phyloP scores from a whole-genome alignment of 2,113 vertebrate species.

The Dicrurus megarhynchus region DNA sequence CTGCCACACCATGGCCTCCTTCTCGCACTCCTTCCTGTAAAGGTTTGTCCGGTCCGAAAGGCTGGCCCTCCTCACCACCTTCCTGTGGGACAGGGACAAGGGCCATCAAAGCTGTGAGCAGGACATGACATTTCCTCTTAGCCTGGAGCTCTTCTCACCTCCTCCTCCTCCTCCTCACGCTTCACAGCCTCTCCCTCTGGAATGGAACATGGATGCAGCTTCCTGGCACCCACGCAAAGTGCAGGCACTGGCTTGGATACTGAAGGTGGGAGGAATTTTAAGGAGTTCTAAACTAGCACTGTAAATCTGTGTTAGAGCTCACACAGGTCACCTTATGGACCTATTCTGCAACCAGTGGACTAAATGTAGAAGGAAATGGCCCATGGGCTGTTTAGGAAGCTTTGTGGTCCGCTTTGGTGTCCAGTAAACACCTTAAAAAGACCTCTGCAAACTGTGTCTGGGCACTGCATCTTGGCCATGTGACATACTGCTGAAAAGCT shows the following conservation, averaged over 20 bases:
- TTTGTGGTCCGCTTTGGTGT: neutral
- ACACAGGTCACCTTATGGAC: neutral
- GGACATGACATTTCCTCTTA: neutral
- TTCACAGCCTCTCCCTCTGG: neutral
- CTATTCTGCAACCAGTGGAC: neutral
- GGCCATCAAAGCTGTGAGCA: neutral
- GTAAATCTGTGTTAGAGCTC: neutral
- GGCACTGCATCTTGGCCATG: neutral
- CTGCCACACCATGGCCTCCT: slow-evolving; percentile 94
- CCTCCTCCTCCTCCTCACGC: neutral
- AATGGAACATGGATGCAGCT: neutral
- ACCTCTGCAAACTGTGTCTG: neutral
- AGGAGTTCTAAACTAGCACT: neutral
- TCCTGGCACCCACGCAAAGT: neutral
- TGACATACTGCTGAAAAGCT: neutral
- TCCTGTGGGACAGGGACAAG: slow-evolving; percentile 72
- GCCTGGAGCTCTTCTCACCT: neutral
- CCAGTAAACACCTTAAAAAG: neutral
- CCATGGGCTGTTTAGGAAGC: neutral
- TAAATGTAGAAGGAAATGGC: neutral
- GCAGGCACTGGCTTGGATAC: neutral
- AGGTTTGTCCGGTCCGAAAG: slow-evolving; percentile 92
- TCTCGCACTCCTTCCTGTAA: slow-evolving; percentile 94
- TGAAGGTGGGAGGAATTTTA: slow-evolving; percentile 20
- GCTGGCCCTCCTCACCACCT: slow-evolving; percentile 94